These are phyloP conservation scores for Anarhynchus alexandrinus DNA, from an alignment of 2,113 vertebrate genomes.

Conservation along the genomic window DNA sequence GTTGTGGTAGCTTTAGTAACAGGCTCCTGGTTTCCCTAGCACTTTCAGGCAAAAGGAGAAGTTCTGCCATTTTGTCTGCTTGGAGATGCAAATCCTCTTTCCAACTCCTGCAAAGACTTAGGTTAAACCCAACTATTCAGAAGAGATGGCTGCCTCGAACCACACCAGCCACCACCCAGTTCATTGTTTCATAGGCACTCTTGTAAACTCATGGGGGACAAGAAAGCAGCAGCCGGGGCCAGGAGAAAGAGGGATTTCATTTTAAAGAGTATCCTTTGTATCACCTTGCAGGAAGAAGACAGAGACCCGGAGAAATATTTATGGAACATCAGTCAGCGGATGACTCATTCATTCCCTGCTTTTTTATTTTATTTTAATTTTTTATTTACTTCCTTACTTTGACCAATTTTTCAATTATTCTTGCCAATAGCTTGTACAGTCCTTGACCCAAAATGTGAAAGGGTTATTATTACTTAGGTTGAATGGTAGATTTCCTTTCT, in stretches of 20 bases:
- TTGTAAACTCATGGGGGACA: not conserved
- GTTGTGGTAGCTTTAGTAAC: not conserved
- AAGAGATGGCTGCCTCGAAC: not conserved
- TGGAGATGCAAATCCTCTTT: not conserved
- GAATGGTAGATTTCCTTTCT: not conserved
- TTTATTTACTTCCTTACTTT: not conserved
- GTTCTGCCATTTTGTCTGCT: not conserved
- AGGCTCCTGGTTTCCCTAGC: not conserved
- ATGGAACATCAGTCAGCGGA: not conserved
- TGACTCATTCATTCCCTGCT: not conserved
- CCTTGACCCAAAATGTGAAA: slow-evolving; percentile 41
- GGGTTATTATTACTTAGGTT: not conserved
- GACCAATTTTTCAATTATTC: not conserved
- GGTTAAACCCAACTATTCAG: not conserved
- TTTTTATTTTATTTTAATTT: not conserved
- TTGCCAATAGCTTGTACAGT: not conserved
- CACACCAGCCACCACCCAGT: not conserved
- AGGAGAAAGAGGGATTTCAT: not conserved
- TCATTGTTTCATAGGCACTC: not conserved
- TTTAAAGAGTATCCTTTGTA: not conserved
- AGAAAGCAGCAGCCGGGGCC: not conserved
- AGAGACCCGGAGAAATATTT: not conserved
- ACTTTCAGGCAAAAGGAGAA: not conserved
- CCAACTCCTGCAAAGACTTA: not conserved
- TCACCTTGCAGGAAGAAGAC: not conserved